Conservation (phyloP, 2,797 vertebrate species). For the Allobates femoralis region DNA sequence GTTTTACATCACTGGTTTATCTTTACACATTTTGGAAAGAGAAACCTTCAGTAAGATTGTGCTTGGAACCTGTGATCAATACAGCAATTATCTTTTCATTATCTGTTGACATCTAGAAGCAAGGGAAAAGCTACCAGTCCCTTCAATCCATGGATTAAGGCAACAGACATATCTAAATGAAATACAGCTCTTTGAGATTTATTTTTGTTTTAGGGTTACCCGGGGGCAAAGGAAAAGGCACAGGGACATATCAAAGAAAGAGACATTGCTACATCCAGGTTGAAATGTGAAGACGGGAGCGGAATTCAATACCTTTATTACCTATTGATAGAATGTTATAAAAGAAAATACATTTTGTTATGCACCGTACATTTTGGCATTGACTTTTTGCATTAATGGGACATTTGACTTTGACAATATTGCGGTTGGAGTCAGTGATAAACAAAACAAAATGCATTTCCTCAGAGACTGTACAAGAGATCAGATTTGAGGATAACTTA, state of each 20-base stretch:
- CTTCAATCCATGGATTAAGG: slow-evolving; percentile 47
- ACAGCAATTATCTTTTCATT: slow-evolving; percentile 57
- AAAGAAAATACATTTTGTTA: slow-evolving; percentile 19
- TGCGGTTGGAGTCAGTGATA: neutral
- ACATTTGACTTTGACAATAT: slow-evolving; percentile 27
- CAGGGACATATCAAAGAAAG: slow-evolving; percentile 33
- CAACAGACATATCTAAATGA: slow-evolving; percentile 46
- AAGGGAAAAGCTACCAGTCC: slow-evolving; percentile 42
- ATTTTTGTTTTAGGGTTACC: slow-evolving; percentile 54
- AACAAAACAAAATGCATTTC: neutral
- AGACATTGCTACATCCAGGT: slow-evolving; percentile 24
- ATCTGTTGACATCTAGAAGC: slow-evolving; percentile 53
- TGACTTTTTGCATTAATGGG: slow-evolving; percentile 28
- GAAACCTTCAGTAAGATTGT: slow-evolving; percentile 30
- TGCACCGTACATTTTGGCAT: slow-evolving; percentile 4
- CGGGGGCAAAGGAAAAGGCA: slow-evolving; percentile 26
- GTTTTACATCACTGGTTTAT: slow-evolving; percentile 29
- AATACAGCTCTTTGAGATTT: slow-evolving; percentile 42
- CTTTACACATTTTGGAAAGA: slow-evolving; percentile 38
- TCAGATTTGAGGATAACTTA: neutral
- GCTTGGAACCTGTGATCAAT: slow-evolving; percentile 44
- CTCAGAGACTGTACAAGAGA: neutral
- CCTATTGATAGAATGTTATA: slow-evolving; percentile 13
- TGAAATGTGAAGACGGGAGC: slow-evolving; percentile 25
- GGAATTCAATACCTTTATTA: slow-evolving; percentile 34